Base-by-base conservation (phyloP, 2,888 invertebrate genomes). In the Drosophila demipolita region DNA sequence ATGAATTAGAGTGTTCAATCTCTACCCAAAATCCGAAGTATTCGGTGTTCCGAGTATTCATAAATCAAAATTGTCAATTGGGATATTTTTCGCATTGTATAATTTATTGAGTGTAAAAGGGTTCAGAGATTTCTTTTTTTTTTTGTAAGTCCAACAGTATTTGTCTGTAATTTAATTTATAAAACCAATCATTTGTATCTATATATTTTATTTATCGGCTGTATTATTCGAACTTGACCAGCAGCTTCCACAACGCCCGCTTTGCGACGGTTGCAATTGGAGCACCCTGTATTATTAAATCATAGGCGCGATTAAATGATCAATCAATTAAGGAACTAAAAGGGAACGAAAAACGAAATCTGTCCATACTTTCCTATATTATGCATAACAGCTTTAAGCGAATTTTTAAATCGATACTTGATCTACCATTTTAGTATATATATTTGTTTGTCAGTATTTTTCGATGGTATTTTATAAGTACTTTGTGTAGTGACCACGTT, bases 401-500 rank as follows among this genome's bases (percentile, higher is more conserved):
- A 23, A 23, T 49, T 26, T 17, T 49, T 5, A 26, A 26, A 49
- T 11, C 17, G 49, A 9, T 26, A 26, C 26, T 26, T 17, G 5
- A 26, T 49, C 26, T 17, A 26, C 26, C 17, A 17, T 49, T 49
- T 26, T n/a, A 12, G 58, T 58, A 33, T 33, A 23, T 45, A 15
- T 29, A 54, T 65, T 8, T 23, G 1, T 9, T n/a, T 15, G 15
- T 23, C 23, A 33, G 42, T 48, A 59, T 67, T 60, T 57, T 36
- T 3, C n/a, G 17, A 45, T n/a, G 23, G n/a, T 7, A 26, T 58
- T 58, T 38, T 71, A 66, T 60, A 17, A 45, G 70, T 74, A 74
- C 75, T 71, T 71, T 66, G 36, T 60, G 48, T 38, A 6, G 12
- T 49, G 17, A 29, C 40, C 75, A 66, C 75, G 75, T 75, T 75